Conservation (phyloP, 2,797 vertebrate species). For the Neosilurus mollespiculum region DNA sequence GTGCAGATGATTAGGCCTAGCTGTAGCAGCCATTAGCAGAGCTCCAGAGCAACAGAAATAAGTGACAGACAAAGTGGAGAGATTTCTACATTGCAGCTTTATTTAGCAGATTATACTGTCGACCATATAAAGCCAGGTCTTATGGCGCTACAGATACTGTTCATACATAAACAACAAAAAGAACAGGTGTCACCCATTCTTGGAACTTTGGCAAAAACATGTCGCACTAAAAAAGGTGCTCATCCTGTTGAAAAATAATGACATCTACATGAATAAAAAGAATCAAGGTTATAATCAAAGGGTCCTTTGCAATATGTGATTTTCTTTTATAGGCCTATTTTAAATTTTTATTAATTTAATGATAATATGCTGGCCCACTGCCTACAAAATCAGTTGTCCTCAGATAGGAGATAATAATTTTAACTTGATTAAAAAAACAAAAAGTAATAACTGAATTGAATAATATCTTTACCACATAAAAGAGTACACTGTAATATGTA, state of each 20-base stretch:
- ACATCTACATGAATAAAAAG: conserved; percentile 22
- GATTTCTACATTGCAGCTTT: no score
- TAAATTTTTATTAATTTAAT: background rate
- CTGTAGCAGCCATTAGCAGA: no score
- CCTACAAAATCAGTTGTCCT: background rate
- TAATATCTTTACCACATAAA: conserved; percentile 17
- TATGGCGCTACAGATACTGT: no score
- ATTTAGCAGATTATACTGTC: no score
- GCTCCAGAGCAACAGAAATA: no score
- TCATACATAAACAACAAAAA: no score
- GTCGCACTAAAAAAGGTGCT: conserved; percentile 31
- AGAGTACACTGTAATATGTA: conserved; percentile 2
- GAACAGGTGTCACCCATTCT: background rate
- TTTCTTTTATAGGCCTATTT: background rate
- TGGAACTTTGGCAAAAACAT: conserved; percentile 35
- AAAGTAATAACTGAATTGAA: background rate
- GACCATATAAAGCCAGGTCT: no score
- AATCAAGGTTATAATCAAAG: background rate
- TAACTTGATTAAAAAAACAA: background rate
- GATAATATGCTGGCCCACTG: background rate
- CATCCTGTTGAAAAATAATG: conserved; percentile 24
- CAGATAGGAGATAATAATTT: no score
- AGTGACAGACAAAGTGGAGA: no score
- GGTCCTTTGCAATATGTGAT: background rate
- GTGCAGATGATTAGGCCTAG: no score